A percentile compares a stretch with the other conserved stretches of the same genome.
Evolutionary conservation across 2,113 vertebrate species (phyloP).

Genomic region (Xerus inauris): DNA sequence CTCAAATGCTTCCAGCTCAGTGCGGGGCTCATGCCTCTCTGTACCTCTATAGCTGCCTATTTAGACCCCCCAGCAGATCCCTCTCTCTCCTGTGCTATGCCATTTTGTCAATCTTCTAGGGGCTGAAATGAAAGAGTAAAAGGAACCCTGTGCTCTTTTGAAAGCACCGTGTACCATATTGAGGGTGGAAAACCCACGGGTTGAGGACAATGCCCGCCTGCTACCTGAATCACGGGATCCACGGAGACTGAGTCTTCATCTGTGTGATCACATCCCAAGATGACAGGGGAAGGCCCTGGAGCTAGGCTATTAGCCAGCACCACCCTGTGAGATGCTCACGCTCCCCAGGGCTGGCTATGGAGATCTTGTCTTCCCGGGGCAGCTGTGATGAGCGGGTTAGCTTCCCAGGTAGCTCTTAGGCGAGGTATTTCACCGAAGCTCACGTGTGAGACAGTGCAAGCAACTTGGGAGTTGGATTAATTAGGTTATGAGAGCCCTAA

Average conservation of each 20-base stretch:
- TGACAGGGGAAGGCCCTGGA: not conserved
- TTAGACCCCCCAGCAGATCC: not conserved
- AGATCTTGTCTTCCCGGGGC: not conserved
- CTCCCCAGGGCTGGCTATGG: rapidly evolving
- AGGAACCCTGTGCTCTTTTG: not conserved
- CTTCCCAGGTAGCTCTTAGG: too few species aligned
- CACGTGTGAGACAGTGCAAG: too few species aligned
- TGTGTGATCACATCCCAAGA: rapidly evolving
- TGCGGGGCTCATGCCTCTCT: too few species aligned
- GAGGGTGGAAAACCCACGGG: not conserved
- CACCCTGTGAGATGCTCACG: not conserved
- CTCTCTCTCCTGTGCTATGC: not conserved
- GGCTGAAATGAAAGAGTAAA: too few species aligned
- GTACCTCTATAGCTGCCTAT: rapidly evolving
- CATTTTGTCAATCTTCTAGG: not conserved
- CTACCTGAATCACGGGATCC: not conserved
- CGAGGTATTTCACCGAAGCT: too few species aligned
- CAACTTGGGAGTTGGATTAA: too few species aligned
- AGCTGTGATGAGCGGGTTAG: too few species aligned
- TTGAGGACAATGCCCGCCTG: not conserved
- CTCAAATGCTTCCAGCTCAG: not conserved
- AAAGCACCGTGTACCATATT: not conserved
- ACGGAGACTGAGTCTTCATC: not conserved
- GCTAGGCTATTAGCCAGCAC: not conserved
- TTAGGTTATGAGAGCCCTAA: too few species aligned